Conservation (phyloP, 2,888 invertebrate species). For the Empis stercorea region DNA sequence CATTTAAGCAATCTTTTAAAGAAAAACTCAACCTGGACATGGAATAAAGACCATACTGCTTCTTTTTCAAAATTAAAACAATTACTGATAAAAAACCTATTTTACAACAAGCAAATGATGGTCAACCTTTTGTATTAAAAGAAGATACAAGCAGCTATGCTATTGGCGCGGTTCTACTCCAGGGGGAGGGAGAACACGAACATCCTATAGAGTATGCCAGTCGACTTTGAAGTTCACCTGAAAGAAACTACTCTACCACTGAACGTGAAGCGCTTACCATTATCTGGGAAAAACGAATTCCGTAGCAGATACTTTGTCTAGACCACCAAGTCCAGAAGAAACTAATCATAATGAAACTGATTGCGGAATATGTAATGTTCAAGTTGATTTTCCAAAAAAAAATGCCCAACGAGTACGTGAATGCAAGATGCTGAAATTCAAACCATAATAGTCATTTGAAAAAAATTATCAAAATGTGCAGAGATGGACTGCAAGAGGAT, state of each 20-base stretch:
- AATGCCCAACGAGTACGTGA: neutral
- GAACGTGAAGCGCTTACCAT: slow-evolving; percentile 29
- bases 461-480: slow-evolving; percentile 5
- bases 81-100: slow-evolving; percentile 11
- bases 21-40: slow-evolving; percentile 19
- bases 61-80: slow-evolving; percentile 14
- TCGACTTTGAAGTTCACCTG: slow-evolving; percentile 18
- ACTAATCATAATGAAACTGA: neutral
- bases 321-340: neutral
- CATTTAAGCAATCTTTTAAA: slow-evolving; percentile 21
- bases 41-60: slow-evolving; percentile 13
- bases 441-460: slow-evolving; percentile 10
- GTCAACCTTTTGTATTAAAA: slow-evolving; percentile 13
- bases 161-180: slow-evolving; percentile 12
- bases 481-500: slow-evolving; percentile 8
- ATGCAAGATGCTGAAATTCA: slow-evolving; percentile 15
- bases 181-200: slow-evolving; percentile 14
- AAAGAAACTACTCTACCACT: slow-evolving; percentile 30
- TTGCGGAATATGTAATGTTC: neutral
- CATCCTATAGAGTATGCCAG: slow-evolving; percentile 19
- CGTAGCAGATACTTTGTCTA: slow-evolving; percentile 12
- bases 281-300: slow-evolving; percentile 23
- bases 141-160: slow-evolving; percentile 13
- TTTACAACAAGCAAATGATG: slow-evolving; percentile 12
- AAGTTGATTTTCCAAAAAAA: neutral